phyloP scores from a whole-genome alignment of 2,797 vertebrate genomes.

The Tapera naevia region DNA sequence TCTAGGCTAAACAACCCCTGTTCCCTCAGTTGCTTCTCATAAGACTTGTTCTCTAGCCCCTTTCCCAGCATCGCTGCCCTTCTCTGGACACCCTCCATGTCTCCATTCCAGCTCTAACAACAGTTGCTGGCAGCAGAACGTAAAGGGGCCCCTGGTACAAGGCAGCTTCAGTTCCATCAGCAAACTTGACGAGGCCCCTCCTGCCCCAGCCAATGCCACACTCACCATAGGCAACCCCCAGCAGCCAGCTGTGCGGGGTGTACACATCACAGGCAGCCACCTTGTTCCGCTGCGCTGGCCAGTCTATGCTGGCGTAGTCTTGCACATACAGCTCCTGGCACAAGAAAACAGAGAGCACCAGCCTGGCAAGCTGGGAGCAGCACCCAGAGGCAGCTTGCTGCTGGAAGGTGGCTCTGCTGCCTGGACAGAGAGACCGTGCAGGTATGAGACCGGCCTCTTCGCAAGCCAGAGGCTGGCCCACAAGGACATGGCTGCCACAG shows the following conservation, averaged over 20 bases:
- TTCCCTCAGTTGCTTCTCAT: no score
- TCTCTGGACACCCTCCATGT: neutral
- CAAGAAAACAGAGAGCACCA: neutral
- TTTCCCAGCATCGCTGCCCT: no score
- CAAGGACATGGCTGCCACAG: neutral
- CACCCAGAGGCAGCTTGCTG: neutral
- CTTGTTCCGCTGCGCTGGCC: conserved; percentile 90
- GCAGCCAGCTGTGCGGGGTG: conserved; percentile 89
- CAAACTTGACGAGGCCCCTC: neutral
- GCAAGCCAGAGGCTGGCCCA: neutral
- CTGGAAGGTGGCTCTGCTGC: neutral
- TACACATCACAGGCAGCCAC: conserved; percentile 88
- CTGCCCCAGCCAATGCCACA: neutral
- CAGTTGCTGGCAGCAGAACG: neutral
- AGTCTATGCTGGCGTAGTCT: conserved; percentile 87
- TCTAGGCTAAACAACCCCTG: no score
- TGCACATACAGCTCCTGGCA: conserved; percentile 91
- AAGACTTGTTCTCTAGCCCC: no score
- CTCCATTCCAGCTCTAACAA: neutral
- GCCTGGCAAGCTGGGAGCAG: neutral
- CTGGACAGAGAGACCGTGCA: neutral
- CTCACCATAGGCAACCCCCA: conserved; percentile 78
- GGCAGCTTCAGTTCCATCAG: neutral
- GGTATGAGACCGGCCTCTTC: neutral
- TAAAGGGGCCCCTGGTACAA: neutral